These are phyloP conservation scores for Acestrorhynchus altus DNA, from an alignment of 2,797 vertebrate species.

Conservation along the genomic window DNA sequence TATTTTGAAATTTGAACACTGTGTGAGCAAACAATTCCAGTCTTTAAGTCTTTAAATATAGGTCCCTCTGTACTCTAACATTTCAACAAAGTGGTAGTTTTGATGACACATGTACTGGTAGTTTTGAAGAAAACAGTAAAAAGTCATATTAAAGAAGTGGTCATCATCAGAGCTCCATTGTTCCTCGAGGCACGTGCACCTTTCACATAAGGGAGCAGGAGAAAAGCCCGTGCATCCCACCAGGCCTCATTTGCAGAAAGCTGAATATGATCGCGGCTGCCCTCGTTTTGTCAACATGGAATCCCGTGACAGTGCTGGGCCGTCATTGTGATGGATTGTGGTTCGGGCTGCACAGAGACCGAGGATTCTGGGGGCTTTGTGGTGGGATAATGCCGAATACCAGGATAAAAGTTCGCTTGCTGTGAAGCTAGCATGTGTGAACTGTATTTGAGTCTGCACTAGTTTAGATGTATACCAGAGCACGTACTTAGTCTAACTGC, in stretches of 20 bases:
- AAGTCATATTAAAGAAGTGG: neutral
- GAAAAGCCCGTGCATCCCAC: constrained; percentile 28
- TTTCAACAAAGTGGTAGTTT: no score
- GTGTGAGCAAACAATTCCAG: no score
- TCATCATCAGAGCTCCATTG: neutral
- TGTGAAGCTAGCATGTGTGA: neutral
- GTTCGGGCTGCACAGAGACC: constrained; percentile 28
- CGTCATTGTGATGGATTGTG: constrained; percentile 49
- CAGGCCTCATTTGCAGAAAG: constrained; percentile 53
- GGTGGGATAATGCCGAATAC: constrained; percentile 59
- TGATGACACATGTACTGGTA: no score
- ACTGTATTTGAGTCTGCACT: neutral
- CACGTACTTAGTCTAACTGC: neutral
- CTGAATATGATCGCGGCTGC: constrained; percentile 47
- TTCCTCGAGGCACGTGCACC: constrained; percentile 14
- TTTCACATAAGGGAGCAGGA: constrained; percentile 11
- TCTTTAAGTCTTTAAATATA: no score
- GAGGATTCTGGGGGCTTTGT: constrained; percentile 47
- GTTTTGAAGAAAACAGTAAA: neutral
- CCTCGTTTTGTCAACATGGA: constrained; percentile 53
- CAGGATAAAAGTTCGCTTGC: constrained; percentile 34
- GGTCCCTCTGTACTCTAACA: no score
- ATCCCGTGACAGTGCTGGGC: constrained; percentile 36
- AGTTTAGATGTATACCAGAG: neutral
- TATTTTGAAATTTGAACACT: no score